phyloP scores from a whole-genome alignment of 2,797 vertebrate species.

The Nyctibius grandis region DNA sequence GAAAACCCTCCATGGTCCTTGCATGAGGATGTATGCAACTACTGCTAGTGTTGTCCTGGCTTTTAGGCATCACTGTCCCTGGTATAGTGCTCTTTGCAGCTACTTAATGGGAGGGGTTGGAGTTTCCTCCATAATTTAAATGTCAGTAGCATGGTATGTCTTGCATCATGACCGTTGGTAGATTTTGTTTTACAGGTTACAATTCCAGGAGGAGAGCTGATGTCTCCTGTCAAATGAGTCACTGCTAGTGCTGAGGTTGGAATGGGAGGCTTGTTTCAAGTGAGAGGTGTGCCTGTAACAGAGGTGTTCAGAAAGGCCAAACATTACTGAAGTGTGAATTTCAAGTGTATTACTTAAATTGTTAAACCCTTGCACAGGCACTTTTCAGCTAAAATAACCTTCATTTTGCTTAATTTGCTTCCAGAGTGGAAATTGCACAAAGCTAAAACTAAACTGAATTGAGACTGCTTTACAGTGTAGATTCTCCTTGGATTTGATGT shows the following conservation, averaged over 20 bases:
- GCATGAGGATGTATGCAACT: not conserved
- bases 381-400: not conserved
- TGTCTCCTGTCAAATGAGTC: slow-evolving; percentile 35
- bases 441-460: not conserved
- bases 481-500: not conserved
- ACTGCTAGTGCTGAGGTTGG: not conserved
- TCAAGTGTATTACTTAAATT: not conserved
- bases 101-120: not conserved
- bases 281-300: not conserved
- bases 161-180: not conserved
- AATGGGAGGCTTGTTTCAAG: not conserved
- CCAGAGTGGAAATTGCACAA: not conserved
- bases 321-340: not conserved
- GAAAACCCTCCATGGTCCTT: not conserved
- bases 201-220: not conserved
- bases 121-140: not conserved
- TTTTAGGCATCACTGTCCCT: not conserved
- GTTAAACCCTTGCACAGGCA: not conserved
- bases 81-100: not conserved
- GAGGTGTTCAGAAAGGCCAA: not conserved
- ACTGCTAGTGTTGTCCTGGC: not conserved
- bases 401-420: not conserved
- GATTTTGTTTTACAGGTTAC: not conserved
- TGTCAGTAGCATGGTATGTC: not conserved
- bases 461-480: not conserved